Conservation (phyloP, 2,797 vertebrate genomes). For the Novumbra hubbsi region DNA sequence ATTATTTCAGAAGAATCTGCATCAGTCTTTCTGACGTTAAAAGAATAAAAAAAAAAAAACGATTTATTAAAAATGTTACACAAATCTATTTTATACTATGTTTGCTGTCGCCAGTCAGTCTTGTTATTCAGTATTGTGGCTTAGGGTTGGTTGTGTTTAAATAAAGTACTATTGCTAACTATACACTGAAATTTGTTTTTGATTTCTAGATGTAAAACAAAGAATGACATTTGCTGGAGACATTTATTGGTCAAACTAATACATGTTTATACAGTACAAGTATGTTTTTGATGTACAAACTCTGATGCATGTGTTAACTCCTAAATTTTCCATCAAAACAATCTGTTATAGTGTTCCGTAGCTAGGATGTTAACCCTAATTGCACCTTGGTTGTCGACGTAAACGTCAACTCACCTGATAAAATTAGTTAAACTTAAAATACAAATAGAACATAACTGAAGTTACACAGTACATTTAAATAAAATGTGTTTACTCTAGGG, state of each 20-base stretch:
- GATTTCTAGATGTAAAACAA: background rate
- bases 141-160: constrained; percentile 87
- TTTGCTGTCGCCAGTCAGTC: constrained; percentile 78
- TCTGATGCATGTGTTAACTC: background rate
- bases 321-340: background rate
- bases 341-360: background rate
- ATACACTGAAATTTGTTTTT: constrained; percentile 30
- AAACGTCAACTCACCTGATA: too few relatives aligned
- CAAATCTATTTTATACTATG: constrained; percentile 84
- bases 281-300: background rate
- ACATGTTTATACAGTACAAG: background rate
- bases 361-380: too few relatives aligned
- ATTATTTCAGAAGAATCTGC: constrained; percentile 79
- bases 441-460: background rate
- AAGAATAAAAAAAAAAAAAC: constrained; percentile 61
- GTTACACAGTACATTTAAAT: background rate
- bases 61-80: constrained; percentile 77
- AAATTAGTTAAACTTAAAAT: too few relatives aligned
- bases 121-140: constrained; percentile 85
- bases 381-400: too few relatives aligned
- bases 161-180: constrained; percentile 90
- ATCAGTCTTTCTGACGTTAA: constrained; percentile 81
- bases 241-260: background rate
- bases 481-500: background rate
- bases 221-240: background rate